Conservation (phyloP, 2,797 vertebrate genomes). For the Platalea minor region DNA sequence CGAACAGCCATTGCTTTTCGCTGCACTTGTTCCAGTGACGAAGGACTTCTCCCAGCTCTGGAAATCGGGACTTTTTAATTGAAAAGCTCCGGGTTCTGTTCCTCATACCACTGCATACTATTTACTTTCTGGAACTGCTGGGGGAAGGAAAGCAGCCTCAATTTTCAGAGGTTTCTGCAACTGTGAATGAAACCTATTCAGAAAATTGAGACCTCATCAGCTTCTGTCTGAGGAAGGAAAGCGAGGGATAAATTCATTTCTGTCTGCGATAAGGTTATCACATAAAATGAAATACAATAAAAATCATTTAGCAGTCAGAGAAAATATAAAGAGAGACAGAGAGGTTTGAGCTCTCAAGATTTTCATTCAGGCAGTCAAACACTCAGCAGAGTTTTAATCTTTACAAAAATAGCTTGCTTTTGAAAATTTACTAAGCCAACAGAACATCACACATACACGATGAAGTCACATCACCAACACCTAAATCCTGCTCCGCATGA, state of each 20-base stretch:
- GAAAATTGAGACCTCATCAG: conserved; percentile 12
- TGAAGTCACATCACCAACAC: neutral
- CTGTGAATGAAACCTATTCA: neutral
- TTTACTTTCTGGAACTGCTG: neutral
- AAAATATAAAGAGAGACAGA: neutral
- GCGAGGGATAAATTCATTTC: neutral
- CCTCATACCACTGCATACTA: neutral
- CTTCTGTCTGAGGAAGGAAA: neutral
- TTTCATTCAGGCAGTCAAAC: neutral
- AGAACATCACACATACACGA: fast-evolving
- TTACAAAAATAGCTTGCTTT: neutral
- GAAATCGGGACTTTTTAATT: neutral
- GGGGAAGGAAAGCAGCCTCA: neutral
- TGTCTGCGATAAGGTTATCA: neutral
- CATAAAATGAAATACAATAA: neutral
- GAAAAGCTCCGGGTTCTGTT: neutral
- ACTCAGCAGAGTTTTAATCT: neutral
- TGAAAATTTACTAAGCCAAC: neutral
- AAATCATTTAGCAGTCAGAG: neutral
- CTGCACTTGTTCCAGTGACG: neutral
- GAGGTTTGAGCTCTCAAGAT: neutral
- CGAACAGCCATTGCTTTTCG: neutral
- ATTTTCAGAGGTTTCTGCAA: neutral
- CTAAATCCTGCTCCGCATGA: neutral
- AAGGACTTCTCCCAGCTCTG: neutral